Base-by-base conservation (phyloP, 2,888 invertebrate genomes). In the Loripinus fragilis region DNA sequence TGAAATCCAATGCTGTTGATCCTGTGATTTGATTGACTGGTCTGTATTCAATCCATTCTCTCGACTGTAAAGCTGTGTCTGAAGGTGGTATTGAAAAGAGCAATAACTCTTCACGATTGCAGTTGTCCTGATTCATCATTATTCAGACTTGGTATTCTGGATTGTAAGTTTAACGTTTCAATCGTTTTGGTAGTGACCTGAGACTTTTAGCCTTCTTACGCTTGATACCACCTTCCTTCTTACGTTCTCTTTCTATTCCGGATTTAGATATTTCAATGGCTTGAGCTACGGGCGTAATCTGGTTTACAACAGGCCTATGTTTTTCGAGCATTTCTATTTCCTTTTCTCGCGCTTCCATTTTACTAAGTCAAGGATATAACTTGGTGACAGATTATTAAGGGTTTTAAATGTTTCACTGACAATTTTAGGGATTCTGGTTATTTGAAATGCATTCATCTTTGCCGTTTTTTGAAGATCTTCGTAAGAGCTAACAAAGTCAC, bases 151-250 rank as follows among this genome's bases (percentile, higher is more conserved):
- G 48, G n/a, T 48, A 15, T 48, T 48, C 48, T n/a, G 48, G 48
- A 20, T 20, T 8, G 20, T 48, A 48, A 48, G 48, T n/a, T 15
- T 48, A 48, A 20, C 48, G 48, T 48, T n/a, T n/a, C n/a, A n/a
- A n/a, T n/a, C n/a, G n/a, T n/a, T 48, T 48, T 48, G 48, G 48
- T 48, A 48, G 20, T 48, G 48, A 20, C n/a, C n/a, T 8, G 20
- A 48, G 5, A 5, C 12, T 48, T 20, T 10, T 20, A 10, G 48
- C n/a, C 48, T 48, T 48, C 48, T 69, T 73, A 73, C 48, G 48
- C 20, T 48, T 48, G 12, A 5, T n/a, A 41, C 20, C 28, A 25
- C 50, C 50, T 33, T 50, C 23, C 30, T 68, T 74, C 28, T 45
- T 55, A 38, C 30, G 30, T 48, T 48, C n/a, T 52, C 48, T 5